phyloP scores from a whole-genome alignment of 2,888 invertebrate species.

The Dysmachus trigonus region DNA sequence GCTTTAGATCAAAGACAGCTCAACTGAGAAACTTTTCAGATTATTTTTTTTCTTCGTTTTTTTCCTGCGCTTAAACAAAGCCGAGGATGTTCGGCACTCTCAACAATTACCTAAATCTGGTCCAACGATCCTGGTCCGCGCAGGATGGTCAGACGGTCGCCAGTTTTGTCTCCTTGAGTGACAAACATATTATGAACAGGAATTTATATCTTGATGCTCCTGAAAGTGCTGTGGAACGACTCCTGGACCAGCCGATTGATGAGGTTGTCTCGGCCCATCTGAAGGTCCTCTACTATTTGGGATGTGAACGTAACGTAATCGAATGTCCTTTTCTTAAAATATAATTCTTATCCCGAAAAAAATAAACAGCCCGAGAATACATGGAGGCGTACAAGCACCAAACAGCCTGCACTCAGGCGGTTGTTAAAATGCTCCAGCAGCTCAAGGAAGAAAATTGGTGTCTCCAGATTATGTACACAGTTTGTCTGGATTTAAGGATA shows the following conservation, averaged over 20 bases:
- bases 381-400: constrained; percentile 82
- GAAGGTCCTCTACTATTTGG: constrained; percentile 68
- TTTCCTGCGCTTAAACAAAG: not conserved
- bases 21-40: not conserved
- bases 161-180: constrained; percentile 71
- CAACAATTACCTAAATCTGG: constrained; percentile 61
- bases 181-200: constrained; percentile 77
- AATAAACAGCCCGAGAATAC: constrained; percentile 65
- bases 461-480: constrained; percentile 89
- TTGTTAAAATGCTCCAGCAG: constrained; percentile 83
- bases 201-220: constrained; percentile 77
- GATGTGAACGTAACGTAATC: constrained; percentile 63
- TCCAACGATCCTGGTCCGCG: constrained; percentile 71
- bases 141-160: constrained; percentile 72
- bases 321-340: not conserved
- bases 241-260: constrained; percentile 77
- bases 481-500: constrained; percentile 89
- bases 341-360: not conserved
- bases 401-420: constrained; percentile 77
- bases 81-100: constrained; percentile 59
- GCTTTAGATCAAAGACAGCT: not conserved
- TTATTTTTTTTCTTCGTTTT: not conserved
- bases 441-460: constrained; percentile 98
- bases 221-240: constrained; percentile 74
- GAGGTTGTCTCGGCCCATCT: constrained; percentile 80